Percentiles rank a stretch among this genome's conserved stretches.
These are phyloP conservation scores for Ptilodon capucinus DNA, from an alignment of 2,888 invertebrate species.

Conservation along the genomic window DNA sequence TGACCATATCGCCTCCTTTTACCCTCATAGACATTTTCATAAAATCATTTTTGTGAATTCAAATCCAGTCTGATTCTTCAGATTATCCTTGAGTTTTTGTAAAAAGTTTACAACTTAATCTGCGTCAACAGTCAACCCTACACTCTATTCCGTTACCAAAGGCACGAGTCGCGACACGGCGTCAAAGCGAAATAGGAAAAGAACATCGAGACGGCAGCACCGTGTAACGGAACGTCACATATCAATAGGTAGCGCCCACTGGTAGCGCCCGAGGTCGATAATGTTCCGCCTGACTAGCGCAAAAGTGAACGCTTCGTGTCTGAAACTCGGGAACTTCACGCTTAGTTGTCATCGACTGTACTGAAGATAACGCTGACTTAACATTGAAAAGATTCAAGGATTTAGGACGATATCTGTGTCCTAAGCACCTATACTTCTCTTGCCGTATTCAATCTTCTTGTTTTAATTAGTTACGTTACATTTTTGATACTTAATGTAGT, in stretches of 20 bases:
- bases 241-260: constrained; percentile 18
- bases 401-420: too few relatives aligned
- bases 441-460: too few relatives aligned
- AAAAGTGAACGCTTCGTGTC: constrained; percentile 3
- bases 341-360: background rate
- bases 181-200: constrained; percentile 49
- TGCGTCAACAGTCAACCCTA: constrained; percentile 39
- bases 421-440: too few relatives aligned
- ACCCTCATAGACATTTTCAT: too few relatives aligned
- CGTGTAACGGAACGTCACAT: constrained; percentile 13
- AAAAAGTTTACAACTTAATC: background rate
- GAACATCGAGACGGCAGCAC: constrained; percentile 28
- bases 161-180: constrained; percentile 35
- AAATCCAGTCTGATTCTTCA: too few relatives aligned
- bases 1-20: too few relatives aligned
- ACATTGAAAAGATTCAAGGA: background rate
- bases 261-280: constrained; percentile 19
- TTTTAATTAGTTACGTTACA: too few relatives aligned
- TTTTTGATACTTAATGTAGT: too few relatives aligned
- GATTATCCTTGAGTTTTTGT: too few relatives aligned
- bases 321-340: background rate
- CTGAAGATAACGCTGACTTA: background rate
- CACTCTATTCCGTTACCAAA: constrained; percentile 23
- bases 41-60: too few relatives aligned
- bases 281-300: constrained; percentile 18